Conservation (phyloP, 2,888 invertebrate genomes). For the Ophion ellenae region DNA sequence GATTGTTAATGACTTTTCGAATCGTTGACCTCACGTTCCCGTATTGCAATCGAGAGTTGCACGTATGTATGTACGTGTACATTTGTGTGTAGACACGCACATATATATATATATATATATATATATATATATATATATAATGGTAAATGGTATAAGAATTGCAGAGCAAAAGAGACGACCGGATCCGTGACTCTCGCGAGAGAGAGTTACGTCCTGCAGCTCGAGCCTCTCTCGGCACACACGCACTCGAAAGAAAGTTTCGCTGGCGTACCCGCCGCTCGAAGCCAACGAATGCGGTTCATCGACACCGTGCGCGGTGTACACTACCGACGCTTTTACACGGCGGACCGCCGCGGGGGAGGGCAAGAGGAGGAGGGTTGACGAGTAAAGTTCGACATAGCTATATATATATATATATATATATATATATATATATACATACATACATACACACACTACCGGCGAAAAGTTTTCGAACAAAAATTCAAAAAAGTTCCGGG, state of each 20-base stretch:
- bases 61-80: not conserved
- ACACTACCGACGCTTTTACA: conserved; percentile 7
- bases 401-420: not conserved
- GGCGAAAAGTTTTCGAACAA: too few relatives aligned
- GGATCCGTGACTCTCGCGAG: conserved; percentile 59
- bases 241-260: conserved; percentile 72
- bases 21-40: conserved; percentile 45
- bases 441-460: too few relatives aligned
- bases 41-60: conserved; percentile 13
- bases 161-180: conserved; percentile 57
- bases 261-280: conserved; percentile 45
- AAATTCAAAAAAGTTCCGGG: too few relatives aligned
- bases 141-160: conserved; percentile 31
- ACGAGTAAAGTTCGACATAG: conserved; percentile 54
- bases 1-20: conserved; percentile 48
- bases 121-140: not conserved
- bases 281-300: conserved; percentile 66
- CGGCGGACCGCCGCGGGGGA: not conserved
- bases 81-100: not conserved
- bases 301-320: conserved; percentile 70
- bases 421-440: too few relatives aligned
- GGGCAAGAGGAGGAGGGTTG: not conserved
- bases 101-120: not conserved
- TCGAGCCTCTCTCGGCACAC: not conserved
- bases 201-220: conserved; percentile 60